Percentiles rank a stretch among this genome's conserved stretches.
Evolutionary conservation across 2,888 invertebrate species (phyloP).

Genomic region (Callosobruchus maculatus): DNA sequence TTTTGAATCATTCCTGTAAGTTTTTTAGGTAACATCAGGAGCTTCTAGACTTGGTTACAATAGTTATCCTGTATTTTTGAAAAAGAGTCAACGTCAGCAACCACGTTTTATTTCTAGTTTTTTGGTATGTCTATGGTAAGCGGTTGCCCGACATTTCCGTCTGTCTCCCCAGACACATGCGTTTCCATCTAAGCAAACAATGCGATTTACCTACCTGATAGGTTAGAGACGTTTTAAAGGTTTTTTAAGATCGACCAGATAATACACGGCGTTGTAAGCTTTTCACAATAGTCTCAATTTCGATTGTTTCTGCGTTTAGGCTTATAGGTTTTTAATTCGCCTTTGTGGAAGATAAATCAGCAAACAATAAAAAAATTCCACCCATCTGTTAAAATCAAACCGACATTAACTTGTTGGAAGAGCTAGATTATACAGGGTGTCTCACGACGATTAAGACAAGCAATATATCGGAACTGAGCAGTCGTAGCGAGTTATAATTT

Average conservation of each 20-base stretch:
- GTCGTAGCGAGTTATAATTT: no score
- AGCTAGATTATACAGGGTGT: no score
- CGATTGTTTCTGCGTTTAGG: slow-evolving; percentile 1
- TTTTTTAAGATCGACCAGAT: slow-evolving; percentile 12
- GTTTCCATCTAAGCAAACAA: slow-evolving; percentile 27
- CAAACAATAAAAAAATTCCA: neutral
- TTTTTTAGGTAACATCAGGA: no score
- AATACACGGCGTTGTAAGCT: slow-evolving; percentile 3
- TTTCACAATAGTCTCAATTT: slow-evolving; percentile 5
- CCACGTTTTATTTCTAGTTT: neutral
- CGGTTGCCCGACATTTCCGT: slow-evolving; percentile 29
- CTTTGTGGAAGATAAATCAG: neutral
- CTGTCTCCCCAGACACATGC: slow-evolving; percentile 26
- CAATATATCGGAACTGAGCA: no score
- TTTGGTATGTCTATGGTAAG: neutral
- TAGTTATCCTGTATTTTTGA: no score
- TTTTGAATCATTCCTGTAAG: no score
- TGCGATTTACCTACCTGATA: slow-evolving; percentile 31
- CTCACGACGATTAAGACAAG: no score
- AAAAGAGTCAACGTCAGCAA: no score
- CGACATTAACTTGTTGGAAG: neutral
- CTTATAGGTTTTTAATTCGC: neutral
- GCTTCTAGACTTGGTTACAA: no score
- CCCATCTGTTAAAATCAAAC: neutral
- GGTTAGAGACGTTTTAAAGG: slow-evolving; percentile 13